These are phyloP conservation scores for Eidolon helvum DNA, from an alignment of 2,113 vertebrate species.

Conservation along the genomic window DNA sequence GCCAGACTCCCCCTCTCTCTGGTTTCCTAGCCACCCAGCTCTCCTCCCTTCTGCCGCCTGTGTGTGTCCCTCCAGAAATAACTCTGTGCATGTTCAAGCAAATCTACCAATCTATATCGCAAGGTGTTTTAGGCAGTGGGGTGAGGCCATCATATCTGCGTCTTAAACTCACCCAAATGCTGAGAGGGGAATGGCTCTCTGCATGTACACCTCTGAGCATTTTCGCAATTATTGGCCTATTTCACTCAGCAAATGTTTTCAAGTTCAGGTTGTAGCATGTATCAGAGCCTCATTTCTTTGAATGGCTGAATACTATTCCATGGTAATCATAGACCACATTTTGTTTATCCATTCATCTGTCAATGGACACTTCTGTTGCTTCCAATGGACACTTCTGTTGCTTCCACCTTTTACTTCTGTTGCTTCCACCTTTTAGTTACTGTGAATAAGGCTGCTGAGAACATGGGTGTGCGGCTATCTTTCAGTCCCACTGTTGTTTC, in stretches of 20 bases:
- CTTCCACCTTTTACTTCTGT: background rate
- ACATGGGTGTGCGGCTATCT: background rate
- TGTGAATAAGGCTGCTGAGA: background rate
- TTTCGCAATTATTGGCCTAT: background rate
- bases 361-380: no score
- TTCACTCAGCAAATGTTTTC: background rate
- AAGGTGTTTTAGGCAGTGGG: background rate
- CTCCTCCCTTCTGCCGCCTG: background rate
- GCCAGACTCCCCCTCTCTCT: background rate
- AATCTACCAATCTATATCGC: background rate
- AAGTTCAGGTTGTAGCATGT: background rate
- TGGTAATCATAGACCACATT: background rate
- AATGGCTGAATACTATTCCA: background rate
- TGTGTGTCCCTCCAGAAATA: background rate
- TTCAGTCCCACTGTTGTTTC: background rate
- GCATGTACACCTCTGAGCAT: background rate
- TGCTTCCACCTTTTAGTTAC: background rate
- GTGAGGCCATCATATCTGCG: background rate
- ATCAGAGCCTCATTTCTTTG: background rate
- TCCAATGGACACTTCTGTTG: no score
- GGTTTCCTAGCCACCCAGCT: background rate
- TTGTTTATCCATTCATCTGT: background rate
- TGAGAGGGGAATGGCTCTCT: background rate
- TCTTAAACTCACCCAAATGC: background rate
- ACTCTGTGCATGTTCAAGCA: background rate